Conservation (phyloP, 2,113 vertebrate species). For the Pseudopipra pipra region DNA sequence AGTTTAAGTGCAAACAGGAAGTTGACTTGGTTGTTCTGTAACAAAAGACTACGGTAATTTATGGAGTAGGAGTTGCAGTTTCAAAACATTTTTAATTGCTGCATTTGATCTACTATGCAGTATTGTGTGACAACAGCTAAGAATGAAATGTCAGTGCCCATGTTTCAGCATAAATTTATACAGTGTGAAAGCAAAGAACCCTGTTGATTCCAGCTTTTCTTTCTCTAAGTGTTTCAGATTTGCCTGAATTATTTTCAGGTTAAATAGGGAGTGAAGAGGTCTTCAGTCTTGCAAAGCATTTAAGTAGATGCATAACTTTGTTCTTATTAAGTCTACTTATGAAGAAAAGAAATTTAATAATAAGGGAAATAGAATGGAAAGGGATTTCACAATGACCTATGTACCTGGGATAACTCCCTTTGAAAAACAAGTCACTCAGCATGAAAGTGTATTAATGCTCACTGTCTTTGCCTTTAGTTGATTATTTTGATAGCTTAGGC, state of each 20-base stretch:
- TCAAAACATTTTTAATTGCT: conserved; percentile 57
- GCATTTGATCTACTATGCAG: conserved; percentile 50
- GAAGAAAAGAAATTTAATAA: not conserved
- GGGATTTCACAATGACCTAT: not conserved
- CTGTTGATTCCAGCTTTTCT: conserved; percentile 22
- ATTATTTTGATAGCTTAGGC: not conserved
- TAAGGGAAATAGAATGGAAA: not conserved
- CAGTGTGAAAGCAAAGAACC: conserved; percentile 38
- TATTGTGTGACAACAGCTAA: conserved; percentile 47
- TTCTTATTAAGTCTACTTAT: not conserved
- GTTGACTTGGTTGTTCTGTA: conserved; percentile 54
- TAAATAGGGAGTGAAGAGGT: not conserved
- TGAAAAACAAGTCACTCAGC: not conserved
- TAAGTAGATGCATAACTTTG: not conserved
- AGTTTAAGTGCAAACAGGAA: conserved; percentile 60
- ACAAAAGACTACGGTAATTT: conserved; percentile 46
- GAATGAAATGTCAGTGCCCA: conserved; percentile 38
- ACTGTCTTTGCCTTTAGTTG: not conserved
- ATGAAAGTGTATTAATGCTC: not conserved
- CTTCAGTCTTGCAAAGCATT: not conserved
- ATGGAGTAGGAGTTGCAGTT: conserved; percentile 45
- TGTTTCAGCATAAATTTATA: conserved; percentile 11
- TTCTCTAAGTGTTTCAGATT: conserved; percentile 13
- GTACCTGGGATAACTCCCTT: not conserved
- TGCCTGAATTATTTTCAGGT: not conserved